Percentiles rank a stretch among this genome's conserved stretches.
Conservation (phyloP, 2,888 invertebrate species). For the Clivina fossor region DNA sequence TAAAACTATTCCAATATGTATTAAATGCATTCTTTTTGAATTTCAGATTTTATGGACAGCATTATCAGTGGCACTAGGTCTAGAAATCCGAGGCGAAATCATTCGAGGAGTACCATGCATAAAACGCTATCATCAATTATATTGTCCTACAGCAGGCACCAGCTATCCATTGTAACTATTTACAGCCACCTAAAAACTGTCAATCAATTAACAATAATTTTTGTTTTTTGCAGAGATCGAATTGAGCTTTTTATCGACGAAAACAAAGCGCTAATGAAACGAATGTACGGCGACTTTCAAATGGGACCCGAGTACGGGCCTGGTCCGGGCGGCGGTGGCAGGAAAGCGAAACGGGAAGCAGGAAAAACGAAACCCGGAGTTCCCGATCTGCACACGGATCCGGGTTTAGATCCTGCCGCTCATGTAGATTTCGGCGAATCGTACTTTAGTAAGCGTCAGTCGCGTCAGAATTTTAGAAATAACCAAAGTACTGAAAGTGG, state of each 20-base stretch:
- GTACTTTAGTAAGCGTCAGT: conserved; percentile 59
- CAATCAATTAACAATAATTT: too few relatives aligned
- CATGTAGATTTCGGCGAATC: conserved; percentile 52
- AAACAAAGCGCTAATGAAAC: conserved; percentile 88
- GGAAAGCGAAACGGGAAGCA: conserved; percentile 48
- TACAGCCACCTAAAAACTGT: too few relatives aligned
- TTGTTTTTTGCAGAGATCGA: conserved; percentile 66
- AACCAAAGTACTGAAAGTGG: conserved; percentile 58
- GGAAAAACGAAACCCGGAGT: conserved; percentile 54
- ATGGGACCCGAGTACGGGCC: conserved; percentile 61
- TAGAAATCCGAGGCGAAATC: conserved; percentile 84
- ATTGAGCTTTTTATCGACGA: conserved; percentile 92
- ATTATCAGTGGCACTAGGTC: conserved; percentile 80
- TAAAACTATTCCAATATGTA: neutral
- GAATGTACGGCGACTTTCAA: conserved; percentile 91
- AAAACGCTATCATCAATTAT: conserved; percentile 84
- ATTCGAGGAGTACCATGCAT: conserved; percentile 89
- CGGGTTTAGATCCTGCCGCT: conserved; percentile 52
- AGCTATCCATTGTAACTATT: conserved; percentile 84
- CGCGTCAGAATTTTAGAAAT: conserved; percentile 58
- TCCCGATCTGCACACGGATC: conserved; percentile 61
- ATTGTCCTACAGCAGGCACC: conserved; percentile 89
- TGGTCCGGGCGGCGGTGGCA: conserved; percentile 54
- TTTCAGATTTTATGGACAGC: conserved; percentile 89
- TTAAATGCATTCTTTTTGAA: neutral